Percentiles rank a stretch among this genome's conserved stretches.
Conservation (phyloP, 2,113 vertebrate species). For the Chlorodrepanis virens region DNA sequence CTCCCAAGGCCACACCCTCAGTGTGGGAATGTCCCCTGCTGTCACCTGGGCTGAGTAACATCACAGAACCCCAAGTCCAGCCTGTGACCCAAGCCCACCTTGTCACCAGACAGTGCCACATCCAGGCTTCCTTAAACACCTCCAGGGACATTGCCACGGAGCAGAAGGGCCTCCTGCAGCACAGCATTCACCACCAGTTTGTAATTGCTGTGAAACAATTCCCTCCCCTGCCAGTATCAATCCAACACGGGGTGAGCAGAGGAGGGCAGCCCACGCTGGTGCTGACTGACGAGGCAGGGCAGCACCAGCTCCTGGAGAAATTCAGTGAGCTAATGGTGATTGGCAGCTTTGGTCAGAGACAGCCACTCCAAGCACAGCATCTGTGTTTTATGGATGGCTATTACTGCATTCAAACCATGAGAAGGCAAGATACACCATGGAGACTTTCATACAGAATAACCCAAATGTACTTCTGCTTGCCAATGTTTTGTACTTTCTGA, state of each 20-base stretch:
- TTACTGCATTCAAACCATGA: not conserved
- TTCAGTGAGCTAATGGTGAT: not conserved
- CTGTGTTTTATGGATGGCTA: not conserved
- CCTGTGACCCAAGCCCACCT: fast-evolving
- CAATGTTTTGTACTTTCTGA: not conserved
- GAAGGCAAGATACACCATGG: not conserved
- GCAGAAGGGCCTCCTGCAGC: not conserved
- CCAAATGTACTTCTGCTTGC: not conserved
- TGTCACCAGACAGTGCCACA: not conserved
- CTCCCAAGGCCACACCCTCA: not conserved
- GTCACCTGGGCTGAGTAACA: not conserved
- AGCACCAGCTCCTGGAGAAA: not conserved
- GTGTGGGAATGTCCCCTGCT: not conserved
- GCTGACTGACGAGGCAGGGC: not conserved
- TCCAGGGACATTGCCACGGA: not conserved
- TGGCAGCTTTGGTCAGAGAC: not conserved
- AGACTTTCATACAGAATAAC: not conserved
- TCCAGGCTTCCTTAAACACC: not conserved
- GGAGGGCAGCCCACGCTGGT: not conserved
- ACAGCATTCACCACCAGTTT: not conserved
- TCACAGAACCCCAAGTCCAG: not conserved
- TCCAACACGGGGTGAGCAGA: not conserved
- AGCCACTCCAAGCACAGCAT: not conserved
- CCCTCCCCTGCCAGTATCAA: not conserved
- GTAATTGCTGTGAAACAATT: not conserved